Evolutionary conservation across 2,113 vertebrate genomes (phyloP).

Genomic region (Grallaria varia): DNA sequence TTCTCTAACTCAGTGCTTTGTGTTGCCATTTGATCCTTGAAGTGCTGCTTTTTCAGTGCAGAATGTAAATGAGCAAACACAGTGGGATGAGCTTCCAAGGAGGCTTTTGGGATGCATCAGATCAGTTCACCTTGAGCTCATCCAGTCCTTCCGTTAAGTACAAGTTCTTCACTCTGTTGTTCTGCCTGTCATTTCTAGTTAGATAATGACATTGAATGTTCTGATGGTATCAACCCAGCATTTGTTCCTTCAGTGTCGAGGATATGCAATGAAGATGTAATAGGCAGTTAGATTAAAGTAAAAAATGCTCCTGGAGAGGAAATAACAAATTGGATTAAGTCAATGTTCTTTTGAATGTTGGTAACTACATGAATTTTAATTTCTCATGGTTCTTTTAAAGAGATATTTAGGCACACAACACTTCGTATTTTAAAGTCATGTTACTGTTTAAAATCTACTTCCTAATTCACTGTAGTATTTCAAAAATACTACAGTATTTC

Average conservation of each 20-base stretch:
- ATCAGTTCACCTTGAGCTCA: not conserved
- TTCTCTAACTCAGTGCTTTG: not conserved
- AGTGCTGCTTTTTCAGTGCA: not conserved
- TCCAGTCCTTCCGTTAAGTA: not conserved
- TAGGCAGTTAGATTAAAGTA: not conserved
- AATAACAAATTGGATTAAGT: slow-evolving; percentile 7
- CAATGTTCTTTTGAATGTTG: not conserved
- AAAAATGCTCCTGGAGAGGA: not conserved
- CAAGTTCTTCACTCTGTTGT: not conserved
- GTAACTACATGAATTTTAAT: slow-evolving; percentile 1
- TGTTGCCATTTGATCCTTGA: not conserved
- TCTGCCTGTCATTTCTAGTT: not conserved
- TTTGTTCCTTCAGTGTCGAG: not conserved
- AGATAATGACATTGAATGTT: not conserved
- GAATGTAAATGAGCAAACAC: not conserved
- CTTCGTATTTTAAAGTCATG: not conserved
- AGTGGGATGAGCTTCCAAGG: not conserved
- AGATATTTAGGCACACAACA: not conserved
- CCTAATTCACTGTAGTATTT: not conserved
- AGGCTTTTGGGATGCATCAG: not conserved
- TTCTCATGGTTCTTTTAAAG: not conserved
- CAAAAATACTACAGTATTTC: not conserved
- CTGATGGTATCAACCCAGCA: not conserved
- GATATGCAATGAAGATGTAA: not conserved
- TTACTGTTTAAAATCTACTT: not conserved